These are phyloP conservation scores for Fabriciana adippe DNA, from an alignment of 2,888 invertebrate genomes.

Conservation along the genomic window DNA sequence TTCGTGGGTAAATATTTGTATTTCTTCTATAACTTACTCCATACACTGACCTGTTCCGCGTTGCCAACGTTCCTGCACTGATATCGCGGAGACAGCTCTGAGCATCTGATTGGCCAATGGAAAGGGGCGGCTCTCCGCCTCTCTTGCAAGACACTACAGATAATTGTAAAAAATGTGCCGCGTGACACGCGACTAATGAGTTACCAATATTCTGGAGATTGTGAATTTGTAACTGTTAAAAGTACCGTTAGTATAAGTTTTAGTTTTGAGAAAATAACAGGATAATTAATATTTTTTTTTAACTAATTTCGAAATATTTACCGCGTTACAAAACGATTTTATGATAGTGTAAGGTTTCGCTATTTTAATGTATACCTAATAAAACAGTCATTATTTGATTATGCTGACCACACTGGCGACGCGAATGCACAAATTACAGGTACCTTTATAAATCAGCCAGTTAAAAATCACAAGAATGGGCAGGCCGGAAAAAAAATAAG, in stretches of 20 bases:
- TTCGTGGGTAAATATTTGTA: constrained; percentile 17
- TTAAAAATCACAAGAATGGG: too few relatives aligned
- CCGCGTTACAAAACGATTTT: too few relatives aligned
- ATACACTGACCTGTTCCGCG: constrained; percentile 31
- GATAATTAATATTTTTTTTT: too few relatives aligned
- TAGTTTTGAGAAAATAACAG: too few relatives aligned
- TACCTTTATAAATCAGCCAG: too few relatives aligned
- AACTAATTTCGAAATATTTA: too few relatives aligned
- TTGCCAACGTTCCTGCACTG: constrained; percentile 52
- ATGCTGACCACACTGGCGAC: too few relatives aligned
- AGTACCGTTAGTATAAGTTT: background rate
- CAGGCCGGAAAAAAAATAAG: too few relatives aligned
- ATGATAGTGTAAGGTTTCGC: too few relatives aligned
- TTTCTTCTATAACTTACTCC: constrained; percentile 35
- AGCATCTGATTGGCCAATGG: constrained; percentile 64
- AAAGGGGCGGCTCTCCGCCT: constrained; percentile 71
- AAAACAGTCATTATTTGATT: too few relatives aligned
- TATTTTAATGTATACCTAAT: too few relatives aligned
- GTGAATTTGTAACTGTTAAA: background rate
- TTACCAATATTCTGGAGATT: background rate
- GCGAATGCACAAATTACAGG: too few relatives aligned
- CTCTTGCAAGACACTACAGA: constrained; percentile 35
- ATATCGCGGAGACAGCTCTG: constrained; percentile 61
- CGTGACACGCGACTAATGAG: constrained; percentile 17
- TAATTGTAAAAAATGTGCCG: constrained; percentile 19